Evolutionary conservation across 2,797 vertebrate genomes (phyloP).

Genomic region (Darevskia nairensis): DNA sequence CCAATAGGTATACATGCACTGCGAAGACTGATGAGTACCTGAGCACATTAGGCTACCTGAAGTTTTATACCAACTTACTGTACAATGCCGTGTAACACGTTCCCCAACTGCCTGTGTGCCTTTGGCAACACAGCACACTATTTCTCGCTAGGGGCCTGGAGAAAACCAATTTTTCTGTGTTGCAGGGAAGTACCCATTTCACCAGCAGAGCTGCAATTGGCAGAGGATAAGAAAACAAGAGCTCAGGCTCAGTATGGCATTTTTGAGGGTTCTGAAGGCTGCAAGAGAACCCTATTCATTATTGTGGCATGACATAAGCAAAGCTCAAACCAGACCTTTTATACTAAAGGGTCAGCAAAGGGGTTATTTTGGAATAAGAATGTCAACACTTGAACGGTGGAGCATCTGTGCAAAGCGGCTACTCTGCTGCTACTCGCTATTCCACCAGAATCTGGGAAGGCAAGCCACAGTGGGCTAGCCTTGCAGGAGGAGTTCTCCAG

Average conservation of each 20-base stretch:
- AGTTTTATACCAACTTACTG: not conserved
- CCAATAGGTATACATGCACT: not conserved
- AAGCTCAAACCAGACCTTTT: slow-evolving; percentile 53
- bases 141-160: not conserved
- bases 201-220: not conserved
- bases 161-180: slow-evolving; percentile 5
- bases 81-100: not conserved
- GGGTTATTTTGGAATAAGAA: slow-evolving; percentile 59
- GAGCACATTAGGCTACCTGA: not conserved
- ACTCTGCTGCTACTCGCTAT: slow-evolving; percentile 51
- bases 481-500: slow-evolving; percentile 57
- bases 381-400: slow-evolving; percentile 13
- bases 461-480: slow-evolving; percentile 59
- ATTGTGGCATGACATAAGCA: slow-evolving; percentile 6
- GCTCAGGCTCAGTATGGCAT: slow-evolving; percentile 15
- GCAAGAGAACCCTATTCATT: slow-evolving; percentile 51
- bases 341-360: slow-evolving; percentile 48
- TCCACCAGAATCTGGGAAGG: slow-evolving; percentile 50
- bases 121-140: not conserved
- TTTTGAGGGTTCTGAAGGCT: slow-evolving; percentile 38
- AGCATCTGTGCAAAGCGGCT: slow-evolving; percentile 52
- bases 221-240: not conserved
- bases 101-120: not conserved
- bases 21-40: not conserved
- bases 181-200: slow-evolving; percentile 20